Conservation (phyloP, 1,140 invertebrate species). For the Microplitis demolitor region DNA sequence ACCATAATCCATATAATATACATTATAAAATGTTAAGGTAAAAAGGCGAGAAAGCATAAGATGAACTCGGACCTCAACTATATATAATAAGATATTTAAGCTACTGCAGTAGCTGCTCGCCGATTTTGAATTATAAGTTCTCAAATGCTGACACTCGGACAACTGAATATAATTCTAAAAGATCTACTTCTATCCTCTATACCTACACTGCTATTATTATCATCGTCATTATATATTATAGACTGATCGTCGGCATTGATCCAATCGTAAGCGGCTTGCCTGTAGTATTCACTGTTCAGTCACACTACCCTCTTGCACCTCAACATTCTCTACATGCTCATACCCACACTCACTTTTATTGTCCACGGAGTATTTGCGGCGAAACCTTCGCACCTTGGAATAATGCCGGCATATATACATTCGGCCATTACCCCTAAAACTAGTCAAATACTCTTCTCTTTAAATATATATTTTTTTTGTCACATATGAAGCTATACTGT, state of each 20-base stretch:
- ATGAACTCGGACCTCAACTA: constrained; percentile 13
- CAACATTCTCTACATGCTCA: neutral
- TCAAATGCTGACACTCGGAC: constrained; percentile 31
- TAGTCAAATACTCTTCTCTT: constrained; percentile 19
- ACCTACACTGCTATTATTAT: neutral
- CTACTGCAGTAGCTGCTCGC: constrained; percentile 30
- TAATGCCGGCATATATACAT: constrained; percentile 13
- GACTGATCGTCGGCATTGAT: constrained; percentile 10
- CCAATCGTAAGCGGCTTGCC: neutral
- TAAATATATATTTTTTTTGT: neutral
- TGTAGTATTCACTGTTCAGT: neutral
- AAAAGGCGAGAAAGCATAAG: neutral
- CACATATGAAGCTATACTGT: neutral
- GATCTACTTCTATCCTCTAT: no score
- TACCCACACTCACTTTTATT: constrained; percentile 7
- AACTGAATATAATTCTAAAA: neutral
- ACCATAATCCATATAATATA: neutral
- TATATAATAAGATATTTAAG: neutral
- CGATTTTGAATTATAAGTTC: constrained; percentile 46
- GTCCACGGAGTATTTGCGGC: constrained; percentile 22
- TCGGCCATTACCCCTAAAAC: constrained; percentile 12
- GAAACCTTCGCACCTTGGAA: constrained; percentile 24
- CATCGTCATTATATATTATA: constrained; percentile 21
- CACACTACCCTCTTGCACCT: neutral
- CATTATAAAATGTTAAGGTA: neutral